Base-by-base conservation (phyloP, 2,113 vertebrate genomes). In the Syngnathus scovelli region DNA sequence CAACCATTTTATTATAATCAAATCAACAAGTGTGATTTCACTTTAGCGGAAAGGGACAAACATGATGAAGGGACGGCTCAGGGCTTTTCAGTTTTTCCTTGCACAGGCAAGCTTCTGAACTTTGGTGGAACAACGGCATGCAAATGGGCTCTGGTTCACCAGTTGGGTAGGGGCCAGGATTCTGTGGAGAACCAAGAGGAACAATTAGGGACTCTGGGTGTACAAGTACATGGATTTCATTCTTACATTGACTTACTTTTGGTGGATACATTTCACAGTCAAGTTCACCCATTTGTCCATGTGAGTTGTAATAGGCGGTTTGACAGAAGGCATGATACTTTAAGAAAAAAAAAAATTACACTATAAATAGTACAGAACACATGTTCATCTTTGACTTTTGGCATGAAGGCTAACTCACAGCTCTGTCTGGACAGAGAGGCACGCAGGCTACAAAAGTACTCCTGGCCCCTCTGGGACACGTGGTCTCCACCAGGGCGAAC, bases 401-500 rank as follows among this genome's bases (percentile, higher is more conserved):
- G 4, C 13, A 48, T 16, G 44, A 18, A 16, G 13, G 41, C 6
- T 16, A 7, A 64, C 44, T 64, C 23, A 64, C 62, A 49, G 62
- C 62, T 49, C 23, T 48, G 15, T 64, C 7, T 1, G 62, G 62
- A 44, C 62, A 64, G 62, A 3, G 62, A 46, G 62, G 62, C 16
- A 6, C 1, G 27, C 62, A 64, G 44, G 62, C 44, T 23, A 18
- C 62, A 0, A 9, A 23, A 8, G 21, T 15, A 8, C 10, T 36
- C 16, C 13, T 64, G 62, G 62, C 23, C 11, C 6, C 23, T 19
- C 1, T 48, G 1, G 62, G 62, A 33, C 62, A 64, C 21, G 9
- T 27, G 16, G 62, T 64, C 62, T 64, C 44, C 18, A 64, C 62
- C 62, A 64, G 15, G 13, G 12, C 44, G 21, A 64, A 64, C 7